These are phyloP conservation scores for Bombus difficillimus DNA, from an alignment of 1,140 invertebrate genomes.

Conservation along the genomic window DNA sequence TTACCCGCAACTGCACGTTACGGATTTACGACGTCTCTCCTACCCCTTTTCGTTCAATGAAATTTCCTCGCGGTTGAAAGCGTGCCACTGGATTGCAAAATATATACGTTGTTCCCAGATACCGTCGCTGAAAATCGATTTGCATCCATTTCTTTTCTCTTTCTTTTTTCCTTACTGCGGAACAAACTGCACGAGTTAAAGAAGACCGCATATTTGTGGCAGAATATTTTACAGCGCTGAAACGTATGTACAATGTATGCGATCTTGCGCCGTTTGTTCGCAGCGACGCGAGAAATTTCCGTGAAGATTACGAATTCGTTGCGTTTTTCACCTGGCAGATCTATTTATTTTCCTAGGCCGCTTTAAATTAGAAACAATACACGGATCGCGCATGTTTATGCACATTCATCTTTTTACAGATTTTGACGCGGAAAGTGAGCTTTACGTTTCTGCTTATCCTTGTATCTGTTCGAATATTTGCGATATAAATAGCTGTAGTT, in stretches of 20 bases:
- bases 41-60: neutral
- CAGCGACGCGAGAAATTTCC: neutral
- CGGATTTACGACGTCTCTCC: neutral
- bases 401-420: no score
- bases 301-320: neutral
- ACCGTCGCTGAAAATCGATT: neutral
- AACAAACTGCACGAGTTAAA: neutral
- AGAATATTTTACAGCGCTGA: neutral
- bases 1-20: neutral
- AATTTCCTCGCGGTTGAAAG: neutral
- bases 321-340: neutral
- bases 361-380: no score
- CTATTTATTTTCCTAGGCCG: neutral
- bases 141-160: neutral
- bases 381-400: no score
- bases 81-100: neutral
- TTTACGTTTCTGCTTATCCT: no score
- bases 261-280: neutral
- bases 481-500: no score
- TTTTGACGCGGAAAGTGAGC: no score
- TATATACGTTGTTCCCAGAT: neutral
- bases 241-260: neutral
- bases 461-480: no score
- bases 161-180: neutral
- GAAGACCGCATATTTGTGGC: neutral